Base-by-base conservation (phyloP, 2,113 vertebrate genomes). In the Notarius lentiginosus region DNA sequence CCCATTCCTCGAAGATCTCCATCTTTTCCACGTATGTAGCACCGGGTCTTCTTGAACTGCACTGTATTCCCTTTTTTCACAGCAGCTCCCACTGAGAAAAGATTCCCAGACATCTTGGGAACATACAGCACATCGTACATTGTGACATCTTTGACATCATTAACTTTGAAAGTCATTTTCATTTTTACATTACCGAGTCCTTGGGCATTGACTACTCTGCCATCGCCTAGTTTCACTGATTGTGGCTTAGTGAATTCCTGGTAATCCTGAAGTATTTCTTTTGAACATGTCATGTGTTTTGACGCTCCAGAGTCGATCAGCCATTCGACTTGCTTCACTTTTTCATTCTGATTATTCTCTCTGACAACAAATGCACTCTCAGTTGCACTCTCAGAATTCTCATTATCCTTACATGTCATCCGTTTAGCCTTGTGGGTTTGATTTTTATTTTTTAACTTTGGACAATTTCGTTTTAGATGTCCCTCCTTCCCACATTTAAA, bases 1-100 rank as follows among this genome's bases (percentile, higher is more conserved):
- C 85, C 91, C 41, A 85, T 89, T 83, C 66, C 86, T 51, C 12
- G 8, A 18, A 88, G 84, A 83, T 18, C 51, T 89, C 85, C 82
- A 89, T 89, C 7, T 86, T 89, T 85, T 20, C 88, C 27, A 87
- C 30, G 17, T 6, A 90, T 92, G 70, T 89, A 91, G 47, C 90
- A 92, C n/a, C 2, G 12, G 89, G 84, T 84, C 66, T 76, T 87
- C 2, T 58, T 91, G 10, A 91, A 91, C 81, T 89, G 76, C 72
- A 91, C 86, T 20, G 17, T 89, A 60, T 92, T 90, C 75, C 84
- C 84, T 82, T 60, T 88, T 72, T 30, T 88, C 1, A 15, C 27
- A 79, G 89, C 87, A 68, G 90, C 88, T 90, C 87, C 89, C 81
- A 91, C 84, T 88, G 88, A 91, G 53, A 91, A 90, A 10, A 91